phyloP scores from a whole-genome alignment of 2,888 invertebrate species.

The Acleris emargana region DNA sequence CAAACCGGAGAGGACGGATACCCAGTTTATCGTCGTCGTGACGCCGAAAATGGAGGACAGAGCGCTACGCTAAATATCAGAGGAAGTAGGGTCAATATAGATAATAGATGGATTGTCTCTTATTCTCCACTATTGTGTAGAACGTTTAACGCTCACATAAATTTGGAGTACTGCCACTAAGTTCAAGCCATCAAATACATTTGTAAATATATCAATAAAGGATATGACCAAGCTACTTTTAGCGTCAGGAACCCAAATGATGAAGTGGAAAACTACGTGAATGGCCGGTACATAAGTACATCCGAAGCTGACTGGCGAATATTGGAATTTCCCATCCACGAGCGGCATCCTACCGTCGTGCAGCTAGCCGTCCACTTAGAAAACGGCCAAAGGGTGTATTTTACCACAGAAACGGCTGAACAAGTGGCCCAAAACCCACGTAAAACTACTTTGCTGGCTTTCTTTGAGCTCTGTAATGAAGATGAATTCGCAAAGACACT shows the following conservation, averaged over 20 bases:
- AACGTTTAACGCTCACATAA: conserved; percentile 39
- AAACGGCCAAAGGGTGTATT: conserved; percentile 34
- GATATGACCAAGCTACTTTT: conserved; percentile 43
- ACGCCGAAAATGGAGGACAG: conserved; percentile 26
- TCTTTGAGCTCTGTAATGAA: conserved; percentile 43
- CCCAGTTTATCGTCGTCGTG: conserved; percentile 36
- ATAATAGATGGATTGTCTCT: conserved; percentile 41
- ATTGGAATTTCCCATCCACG: conserved; percentile 35
- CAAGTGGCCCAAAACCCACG: conserved; percentile 42
- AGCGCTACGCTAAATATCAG: background rate
- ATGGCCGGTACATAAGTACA: conserved; percentile 35
- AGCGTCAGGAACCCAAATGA: conserved; percentile 17
- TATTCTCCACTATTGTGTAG: conserved; percentile 39
- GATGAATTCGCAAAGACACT: conserved; percentile 45
- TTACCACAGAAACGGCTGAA: conserved; percentile 39
- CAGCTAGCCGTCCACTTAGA: conserved; percentile 38
- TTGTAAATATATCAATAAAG: conserved; percentile 44
- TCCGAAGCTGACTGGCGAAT: conserved; percentile 37
- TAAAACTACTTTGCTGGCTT: conserved; percentile 43
- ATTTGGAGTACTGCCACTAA: conserved; percentile 57
- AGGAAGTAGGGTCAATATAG: conserved; percentile 17
- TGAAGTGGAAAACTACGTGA: conserved; percentile 33
- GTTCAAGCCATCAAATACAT: conserved; percentile 57
- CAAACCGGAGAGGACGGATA: conserved; percentile 36
- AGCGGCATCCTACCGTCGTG: conserved; percentile 32